Evolutionary conservation across 2,888 invertebrate species (phyloP).

Genomic region (Cetonia aurata): DNA sequence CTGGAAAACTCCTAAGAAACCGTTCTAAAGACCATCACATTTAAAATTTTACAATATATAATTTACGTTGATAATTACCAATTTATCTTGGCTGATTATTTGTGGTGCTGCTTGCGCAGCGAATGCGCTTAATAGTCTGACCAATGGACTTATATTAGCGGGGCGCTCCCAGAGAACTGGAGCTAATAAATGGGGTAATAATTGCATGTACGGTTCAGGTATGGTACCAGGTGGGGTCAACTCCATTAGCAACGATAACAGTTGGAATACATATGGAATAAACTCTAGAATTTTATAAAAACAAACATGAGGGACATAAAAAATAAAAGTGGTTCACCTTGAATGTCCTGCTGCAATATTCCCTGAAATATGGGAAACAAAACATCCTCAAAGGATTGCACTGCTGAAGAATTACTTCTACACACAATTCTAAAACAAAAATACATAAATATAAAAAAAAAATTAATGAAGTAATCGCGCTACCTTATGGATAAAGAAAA

Average conservation of each 20-base stretch:
- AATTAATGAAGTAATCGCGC: conserved; percentile 59
- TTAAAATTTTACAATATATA: not conserved
- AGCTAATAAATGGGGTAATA: conserved; percentile 90
- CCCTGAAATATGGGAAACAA: conserved; percentile 96
- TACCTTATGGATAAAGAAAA: conserved; percentile 89
- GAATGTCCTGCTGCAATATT: conserved; percentile 93
- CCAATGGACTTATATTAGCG: conserved; percentile 94
- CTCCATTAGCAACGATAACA: conserved; percentile 91
- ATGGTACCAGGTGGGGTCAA: conserved; percentile 69
- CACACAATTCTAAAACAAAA: conserved; percentile 80
- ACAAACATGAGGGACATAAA: not conserved
- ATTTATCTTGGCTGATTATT: conserved; percentile 77
- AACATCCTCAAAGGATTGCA: conserved; percentile 89
- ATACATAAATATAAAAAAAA: conserved; percentile 7
- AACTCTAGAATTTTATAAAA: conserved; percentile 77
- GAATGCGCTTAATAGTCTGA: conserved; percentile 91
- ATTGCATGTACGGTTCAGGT: conserved; percentile 87
- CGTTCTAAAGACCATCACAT: conserved; percentile 70
- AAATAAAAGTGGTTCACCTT: conserved; percentile 70
- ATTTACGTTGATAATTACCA: conserved; percentile 69
- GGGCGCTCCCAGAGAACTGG: conserved; percentile 94
- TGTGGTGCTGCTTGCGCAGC: conserved; percentile 79
- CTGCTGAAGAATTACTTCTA: conserved; percentile 81
- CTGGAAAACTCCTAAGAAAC: conserved; percentile 94
- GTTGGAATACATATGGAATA: conserved; percentile 98